These are phyloP conservation scores for Fregetta grallaria DNA, from an alignment of 2,113 vertebrate species.

Conservation along the genomic window DNA sequence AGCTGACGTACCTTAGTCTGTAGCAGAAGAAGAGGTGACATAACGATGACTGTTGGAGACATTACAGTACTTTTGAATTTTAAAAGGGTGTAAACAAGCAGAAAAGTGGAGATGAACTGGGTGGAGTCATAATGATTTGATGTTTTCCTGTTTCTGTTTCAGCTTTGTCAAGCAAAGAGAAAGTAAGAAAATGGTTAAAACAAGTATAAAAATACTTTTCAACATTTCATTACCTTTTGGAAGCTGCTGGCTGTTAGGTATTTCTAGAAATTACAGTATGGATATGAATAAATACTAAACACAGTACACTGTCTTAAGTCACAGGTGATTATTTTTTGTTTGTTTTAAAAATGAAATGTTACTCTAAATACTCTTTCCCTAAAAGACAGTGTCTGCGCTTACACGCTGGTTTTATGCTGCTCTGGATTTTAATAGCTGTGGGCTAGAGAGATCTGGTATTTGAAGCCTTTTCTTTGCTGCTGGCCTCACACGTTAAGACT, in stretches of 20 bases:
- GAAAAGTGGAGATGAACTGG: not conserved
- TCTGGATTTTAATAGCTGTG: constrained; percentile 40
- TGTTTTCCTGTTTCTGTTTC: not conserved
- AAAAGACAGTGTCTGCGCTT: not conserved
- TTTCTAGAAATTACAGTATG: not conserved
- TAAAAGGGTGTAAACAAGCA: not conserved
- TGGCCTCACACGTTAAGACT: not conserved
- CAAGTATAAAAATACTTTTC: not conserved
- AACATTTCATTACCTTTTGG: not conserved
- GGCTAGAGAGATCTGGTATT: constrained; percentile 26
- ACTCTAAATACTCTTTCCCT: not conserved
- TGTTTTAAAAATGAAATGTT: not conserved
- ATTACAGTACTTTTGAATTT: not conserved
- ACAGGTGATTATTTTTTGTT: not conserved
- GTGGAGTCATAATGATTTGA: not conserved
- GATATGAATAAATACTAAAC: not conserved
- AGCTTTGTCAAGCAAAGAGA: not conserved
- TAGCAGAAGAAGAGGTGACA: not conserved
- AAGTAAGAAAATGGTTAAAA: not conserved
- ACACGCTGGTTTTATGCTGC: not conserved
- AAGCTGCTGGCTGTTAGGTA: not conserved
- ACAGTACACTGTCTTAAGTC: not conserved
- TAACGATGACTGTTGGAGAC: not conserved
- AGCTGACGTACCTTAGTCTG: not conserved
- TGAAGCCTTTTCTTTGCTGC: not conserved